Conservation (phyloP, 2,888 invertebrate species). For the Tenthredo distinguenda region DNA sequence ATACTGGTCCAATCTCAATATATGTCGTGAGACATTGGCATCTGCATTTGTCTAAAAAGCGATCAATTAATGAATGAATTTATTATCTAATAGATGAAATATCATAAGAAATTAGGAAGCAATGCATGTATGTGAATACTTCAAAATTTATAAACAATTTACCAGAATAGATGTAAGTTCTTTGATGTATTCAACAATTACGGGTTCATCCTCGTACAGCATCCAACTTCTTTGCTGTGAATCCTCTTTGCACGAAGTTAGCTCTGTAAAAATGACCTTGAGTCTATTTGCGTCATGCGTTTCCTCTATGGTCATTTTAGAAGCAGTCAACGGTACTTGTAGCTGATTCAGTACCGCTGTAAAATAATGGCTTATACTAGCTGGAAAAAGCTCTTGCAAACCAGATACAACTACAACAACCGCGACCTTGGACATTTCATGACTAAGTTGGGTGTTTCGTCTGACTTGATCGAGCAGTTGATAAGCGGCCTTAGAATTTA, state of each 20-base stretch:
- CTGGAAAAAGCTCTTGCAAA: conserved; percentile 81
- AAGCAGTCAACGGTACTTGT: conserved; percentile 82
- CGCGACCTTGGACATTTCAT: conserved; percentile 92
- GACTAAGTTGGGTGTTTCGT: conserved; percentile 91
- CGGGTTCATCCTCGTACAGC: conserved; percentile 94
- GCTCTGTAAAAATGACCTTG: conserved; percentile 89
- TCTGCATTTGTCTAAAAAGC: conserved; percentile 92
- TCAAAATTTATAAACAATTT: conserved; percentile 57
- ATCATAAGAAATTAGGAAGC: not conserved
- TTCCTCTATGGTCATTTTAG: conserved; percentile 86
- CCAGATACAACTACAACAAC: conserved; percentile 87
- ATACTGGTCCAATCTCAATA: conserved; percentile 91
- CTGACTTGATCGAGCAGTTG: conserved; percentile 90
- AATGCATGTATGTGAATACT: no score
- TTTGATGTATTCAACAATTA: conserved; percentile 91
- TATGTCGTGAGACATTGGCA: conserved; percentile 91
- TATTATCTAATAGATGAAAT: not conserved
- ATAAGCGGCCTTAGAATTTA: conserved; percentile 82
- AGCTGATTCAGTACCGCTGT: conserved; percentile 81
- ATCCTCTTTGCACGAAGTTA: conserved; percentile 95
- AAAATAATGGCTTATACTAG: conserved; percentile 82
- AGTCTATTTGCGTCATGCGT: conserved; percentile 92
- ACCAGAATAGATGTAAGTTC: conserved; percentile 92
- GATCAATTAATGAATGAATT: conserved; percentile 44
- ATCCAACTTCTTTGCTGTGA: conserved; percentile 98